Conservation (phyloP, 2,113 vertebrate species). For the Planiliza haematocheilus region DNA sequence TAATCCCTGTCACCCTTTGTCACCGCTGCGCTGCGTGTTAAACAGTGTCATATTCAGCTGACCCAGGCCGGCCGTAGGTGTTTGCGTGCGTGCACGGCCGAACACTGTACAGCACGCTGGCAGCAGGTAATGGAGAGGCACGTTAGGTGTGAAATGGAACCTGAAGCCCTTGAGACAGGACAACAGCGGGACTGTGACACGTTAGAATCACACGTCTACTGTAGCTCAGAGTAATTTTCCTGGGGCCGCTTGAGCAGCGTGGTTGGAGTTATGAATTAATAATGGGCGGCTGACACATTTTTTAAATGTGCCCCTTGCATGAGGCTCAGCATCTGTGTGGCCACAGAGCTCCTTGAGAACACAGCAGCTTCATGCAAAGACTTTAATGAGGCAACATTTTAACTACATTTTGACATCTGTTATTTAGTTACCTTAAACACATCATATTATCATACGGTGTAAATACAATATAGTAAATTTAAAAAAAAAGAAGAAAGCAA, state of each 20-base stretch:
- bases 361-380: slow-evolving; percentile 5
- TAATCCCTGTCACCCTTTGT: slow-evolving; percentile 59
- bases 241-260: slow-evolving; percentile 2
- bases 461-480: not conserved
- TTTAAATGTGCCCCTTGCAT: slow-evolving; percentile 14
- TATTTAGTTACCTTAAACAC: not conserved
- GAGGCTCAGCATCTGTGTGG: not conserved
- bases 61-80: slow-evolving; percentile 13
- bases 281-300: slow-evolving; percentile 51
- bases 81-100: slow-evolving; percentile 3
- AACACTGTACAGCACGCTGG: slow-evolving; percentile 14
- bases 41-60: slow-evolving; percentile 63
- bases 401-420: not conserved
- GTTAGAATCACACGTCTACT: slow-evolving; percentile 25
- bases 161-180: slow-evolving; percentile 31
- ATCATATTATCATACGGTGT: not conserved
- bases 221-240: slow-evolving; percentile 22
- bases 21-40: slow-evolving; percentile 1
- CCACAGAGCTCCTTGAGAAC: slow-evolving; percentile 10
- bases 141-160: slow-evolving; percentile 69
- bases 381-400: not conserved
- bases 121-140: slow-evolving; percentile 53
- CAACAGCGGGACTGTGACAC: slow-evolving; percentile 37
- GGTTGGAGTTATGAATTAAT: slow-evolving; percentile 55
- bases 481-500: too few relatives aligned